These are phyloP conservation scores for Lydus trimaculatus DNA, from an alignment of 2,888 invertebrate genomes.

Conservation along the genomic window DNA sequence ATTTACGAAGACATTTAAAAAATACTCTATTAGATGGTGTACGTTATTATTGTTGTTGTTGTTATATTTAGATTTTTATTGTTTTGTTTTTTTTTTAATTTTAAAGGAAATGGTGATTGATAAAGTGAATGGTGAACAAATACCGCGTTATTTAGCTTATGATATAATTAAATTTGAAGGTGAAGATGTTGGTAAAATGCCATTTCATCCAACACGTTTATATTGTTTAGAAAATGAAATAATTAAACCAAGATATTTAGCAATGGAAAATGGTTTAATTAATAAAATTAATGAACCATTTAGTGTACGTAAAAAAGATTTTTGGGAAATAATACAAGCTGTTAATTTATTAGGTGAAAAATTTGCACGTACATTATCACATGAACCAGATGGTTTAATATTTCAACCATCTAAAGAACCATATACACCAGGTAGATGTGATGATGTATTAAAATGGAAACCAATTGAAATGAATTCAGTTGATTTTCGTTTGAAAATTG, in stretches of 20 bases:
- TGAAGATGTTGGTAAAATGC: conserved; percentile 75
- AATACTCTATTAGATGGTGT: conserved; percentile 94
- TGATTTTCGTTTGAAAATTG: conserved; percentile 90
- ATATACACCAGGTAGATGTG: conserved; percentile 83
- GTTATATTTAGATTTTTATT: conserved; percentile 57
- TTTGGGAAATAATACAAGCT: conserved; percentile 84
- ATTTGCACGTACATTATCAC: conserved; percentile 83
- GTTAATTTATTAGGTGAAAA: conserved; percentile 78
- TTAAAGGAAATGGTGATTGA: conserved; percentile 97
- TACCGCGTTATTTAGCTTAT: conserved; percentile 92
- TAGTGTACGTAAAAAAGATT: conserved; percentile 88
- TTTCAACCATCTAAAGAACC: conserved; percentile 93
- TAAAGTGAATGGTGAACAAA: conserved; percentile 74
- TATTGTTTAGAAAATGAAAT: conserved; percentile 78
- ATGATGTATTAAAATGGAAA: conserved; percentile 96
- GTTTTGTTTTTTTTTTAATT: background rate
- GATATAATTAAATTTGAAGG: conserved; percentile 89
- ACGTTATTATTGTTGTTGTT: conserved; percentile 55
- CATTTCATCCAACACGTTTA: conserved; percentile 80
- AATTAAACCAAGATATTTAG: conserved; percentile 74
- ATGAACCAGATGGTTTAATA: conserved; percentile 97
- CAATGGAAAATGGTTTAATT: conserved; percentile 79
- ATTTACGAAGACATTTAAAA: conserved; percentile 72
- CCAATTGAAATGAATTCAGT: conserved; percentile 93
- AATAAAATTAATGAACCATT: conserved; percentile 85